Base-by-base conservation (phyloP, 2,888 invertebrate species). In the Andrena chrysosceles region DNA sequence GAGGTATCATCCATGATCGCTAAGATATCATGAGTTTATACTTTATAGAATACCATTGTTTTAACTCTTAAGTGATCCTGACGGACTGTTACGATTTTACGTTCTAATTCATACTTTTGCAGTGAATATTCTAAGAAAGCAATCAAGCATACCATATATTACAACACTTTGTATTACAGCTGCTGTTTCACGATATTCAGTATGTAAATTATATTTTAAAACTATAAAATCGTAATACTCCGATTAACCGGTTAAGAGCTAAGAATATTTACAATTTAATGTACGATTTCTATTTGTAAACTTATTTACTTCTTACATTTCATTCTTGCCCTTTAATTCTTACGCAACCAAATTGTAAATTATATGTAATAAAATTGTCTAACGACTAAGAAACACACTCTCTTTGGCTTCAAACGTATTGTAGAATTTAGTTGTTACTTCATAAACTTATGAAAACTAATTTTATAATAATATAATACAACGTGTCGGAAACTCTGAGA, bases 261-360 rank as follows among this genome's bases (percentile, higher is more conserved):
- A 56, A 31, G 52, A 42, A n/a, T 56, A 33, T 69, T 52, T 69
- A 70, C 48, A 70, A 54, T 26, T n/a, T 13, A 63, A 56, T 6
- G 16, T 42, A 73, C 31, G 56, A 52, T 62, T 52, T 26, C 48
- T 48, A 33, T 63, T 48, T 48, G 26, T 13, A n/a, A 59, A 31
- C 33, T 72, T 72, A 68, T 31, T 42, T 42, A 42, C 42, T 42
- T 13, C 42, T 31, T 52, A 26, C 20, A 56, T 23, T 56, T 4
- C 23, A 56, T 52, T 49, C 7, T 26, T 66, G 23, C 52, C n/a
- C 10, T 49, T 71, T 49, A 59, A 4, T 49, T 31, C 6, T 33
- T 67, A 77, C 59, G 20, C 31, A 62, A 52, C 13, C 4, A 2
- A 67, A 13, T 63, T 75, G 62, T 63, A 66, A 59, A 78, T 66